These are phyloP conservation scores for Carassius auratus DNA, from an alignment of 2,113 vertebrate species.

Conservation along the genomic window DNA sequence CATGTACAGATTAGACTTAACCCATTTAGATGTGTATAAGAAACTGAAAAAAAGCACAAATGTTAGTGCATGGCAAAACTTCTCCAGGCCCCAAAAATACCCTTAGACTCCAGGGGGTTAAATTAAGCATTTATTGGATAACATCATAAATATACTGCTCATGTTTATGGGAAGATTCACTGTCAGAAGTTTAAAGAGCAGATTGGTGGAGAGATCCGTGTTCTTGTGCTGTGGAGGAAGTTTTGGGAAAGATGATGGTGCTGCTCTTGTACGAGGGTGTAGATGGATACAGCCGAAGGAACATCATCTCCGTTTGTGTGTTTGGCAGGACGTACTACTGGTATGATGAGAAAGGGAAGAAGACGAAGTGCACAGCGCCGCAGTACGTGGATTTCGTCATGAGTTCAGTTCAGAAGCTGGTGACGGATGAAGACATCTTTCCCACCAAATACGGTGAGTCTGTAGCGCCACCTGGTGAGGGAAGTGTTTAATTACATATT, in stretches of 20 bases:
- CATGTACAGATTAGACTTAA: no score
- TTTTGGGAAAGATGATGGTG: background rate
- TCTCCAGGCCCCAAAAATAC: no score
- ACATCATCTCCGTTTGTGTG: no score
- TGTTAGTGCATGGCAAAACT: no score
- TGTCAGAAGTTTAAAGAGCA: conserved; percentile 10
- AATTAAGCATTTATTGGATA: no score
- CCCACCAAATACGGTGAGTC: conserved; percentile 95
- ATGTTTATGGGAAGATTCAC: background rate
- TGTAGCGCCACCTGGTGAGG: conserved; percentile 39
- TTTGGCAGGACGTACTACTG: conserved; percentile 93
- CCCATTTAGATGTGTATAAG: no score
- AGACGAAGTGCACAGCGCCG: conserved; percentile 97
- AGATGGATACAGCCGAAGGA: no score
- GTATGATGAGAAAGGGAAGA: conserved; percentile 98
- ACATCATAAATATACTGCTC: no score
- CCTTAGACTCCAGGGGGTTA: no score
- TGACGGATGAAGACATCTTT: conserved; percentile 97
- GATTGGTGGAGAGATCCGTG: background rate
- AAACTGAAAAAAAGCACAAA: no score
- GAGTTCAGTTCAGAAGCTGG: conserved; percentile 97
- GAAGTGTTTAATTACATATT: no score
- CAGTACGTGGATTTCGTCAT: conserved; percentile 99
- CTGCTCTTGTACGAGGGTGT: background rate
- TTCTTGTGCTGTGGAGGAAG: background rate